phyloP scores from a whole-genome alignment of 1,140 invertebrate genomes.

The Orussus abietinus region DNA sequence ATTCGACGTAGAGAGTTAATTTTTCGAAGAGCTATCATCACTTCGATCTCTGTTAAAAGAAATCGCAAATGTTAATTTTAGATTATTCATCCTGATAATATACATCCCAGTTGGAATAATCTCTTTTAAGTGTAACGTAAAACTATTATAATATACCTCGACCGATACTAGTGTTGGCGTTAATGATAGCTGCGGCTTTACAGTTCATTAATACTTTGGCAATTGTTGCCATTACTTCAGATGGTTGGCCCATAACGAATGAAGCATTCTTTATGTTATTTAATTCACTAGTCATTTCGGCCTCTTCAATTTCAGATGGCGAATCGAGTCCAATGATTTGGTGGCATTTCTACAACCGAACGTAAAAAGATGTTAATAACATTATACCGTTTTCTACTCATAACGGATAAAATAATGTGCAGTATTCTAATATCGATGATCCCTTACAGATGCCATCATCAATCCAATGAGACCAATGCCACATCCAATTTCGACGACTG shows the following conservation, averaged over 20 bases:
- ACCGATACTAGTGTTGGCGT: conserved; percentile 43
- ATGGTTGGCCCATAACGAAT: conserved; percentile 41
- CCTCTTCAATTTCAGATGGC: conserved; percentile 47
- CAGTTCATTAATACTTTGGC: conserved; percentile 29
- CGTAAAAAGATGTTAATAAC: conserved; percentile 13
- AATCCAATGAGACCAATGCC: conserved; percentile 46
- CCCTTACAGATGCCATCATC: conserved; percentile 44
- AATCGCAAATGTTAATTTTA: conserved; percentile 2
- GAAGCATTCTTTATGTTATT: conserved; percentile 48
- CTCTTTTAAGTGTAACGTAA: conserved; percentile 3
- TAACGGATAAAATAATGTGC: too few species aligned
- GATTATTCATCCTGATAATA: conserved; percentile 1
- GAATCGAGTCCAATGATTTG: conserved; percentile 47
- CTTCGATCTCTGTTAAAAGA: conserved; percentile 38
- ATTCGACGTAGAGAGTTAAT: conserved; percentile 39
- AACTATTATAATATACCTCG: conserved; percentile 37
- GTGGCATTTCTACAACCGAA: conserved; percentile 40
- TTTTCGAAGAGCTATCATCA: conserved; percentile 43
- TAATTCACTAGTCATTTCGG: conserved; percentile 43
- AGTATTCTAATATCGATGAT: too few species aligned
- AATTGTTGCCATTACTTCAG: conserved; percentile 28
- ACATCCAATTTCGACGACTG: conserved; percentile 49
- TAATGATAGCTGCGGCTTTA: conserved; percentile 40
- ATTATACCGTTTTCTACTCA: too few species aligned
- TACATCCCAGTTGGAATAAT: not conserved